Base-by-base conservation (phyloP, 2,888 invertebrate species). In the Empis stercorea region DNA sequence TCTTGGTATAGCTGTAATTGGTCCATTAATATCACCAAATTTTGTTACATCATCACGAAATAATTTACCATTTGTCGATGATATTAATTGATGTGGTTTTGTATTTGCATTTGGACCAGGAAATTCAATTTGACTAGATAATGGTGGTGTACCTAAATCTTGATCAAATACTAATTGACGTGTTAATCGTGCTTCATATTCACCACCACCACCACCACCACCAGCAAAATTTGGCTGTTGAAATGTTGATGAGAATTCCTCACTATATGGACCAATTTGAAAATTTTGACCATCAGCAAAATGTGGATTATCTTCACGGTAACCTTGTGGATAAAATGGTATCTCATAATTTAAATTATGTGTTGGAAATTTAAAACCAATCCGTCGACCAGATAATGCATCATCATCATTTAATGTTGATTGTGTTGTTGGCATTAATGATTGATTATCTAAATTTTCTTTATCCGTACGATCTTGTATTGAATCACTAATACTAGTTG, bases 11-110 rank as follows among this genome's bases (percentile, higher is more conserved):
- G 66, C 65, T 3, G 69, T 68, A 13, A 70, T 65, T 0, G 70
- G 70, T 10, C 69, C 69, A 50, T 70, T 70, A 10, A 67, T 56
- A 36, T 70, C 70, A 2, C 70, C 70, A 44, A 70, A 70, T 52
- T 70, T 70, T 27, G 70, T 70, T 3, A 70, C 68, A 41, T 70
- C 70, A 36, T 70, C 70, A 39, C 66, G 65, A 50, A 61, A 68
- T 4, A 60, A 52, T 49, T 67, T 65, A 2, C 61, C 62, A 1
- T 52, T 45, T n/a, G 0, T 51, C 53, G 0, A n/a, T 58, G 57
- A 34, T 34, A n/a, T 34, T 27, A 27, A 27, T 1, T 63, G 58
- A 30, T 65, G 65, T 0, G 68, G 66, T 50, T 64, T 63, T 7
- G 60, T 59, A 47, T 65, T 66, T 39, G 62, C 56, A 34, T 57